Evolutionary conservation across 2,113 vertebrate genomes (phyloP).

Genomic region (Engraulis encrasicolus): DNA sequence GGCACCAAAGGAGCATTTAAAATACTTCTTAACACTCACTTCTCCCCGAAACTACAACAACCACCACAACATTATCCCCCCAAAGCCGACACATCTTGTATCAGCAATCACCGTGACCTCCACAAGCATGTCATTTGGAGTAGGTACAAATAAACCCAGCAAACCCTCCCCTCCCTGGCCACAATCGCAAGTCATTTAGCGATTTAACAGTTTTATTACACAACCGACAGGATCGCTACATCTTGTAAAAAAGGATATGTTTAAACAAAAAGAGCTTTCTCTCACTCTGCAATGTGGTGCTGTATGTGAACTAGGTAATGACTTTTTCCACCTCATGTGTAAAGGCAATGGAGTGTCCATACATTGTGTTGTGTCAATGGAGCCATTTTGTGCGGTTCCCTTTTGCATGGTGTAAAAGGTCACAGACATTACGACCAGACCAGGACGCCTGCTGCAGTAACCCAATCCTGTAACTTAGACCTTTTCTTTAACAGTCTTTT

Average conservation of each 20-base stretch:
- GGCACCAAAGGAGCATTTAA: conserved; percentile 25
- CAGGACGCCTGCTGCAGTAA: background rate
- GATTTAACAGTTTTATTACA: background rate
- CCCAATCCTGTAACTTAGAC: background rate
- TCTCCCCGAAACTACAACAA: background rate
- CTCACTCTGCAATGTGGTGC: background rate
- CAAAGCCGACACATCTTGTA: background rate
- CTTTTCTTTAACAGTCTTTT: background rate
- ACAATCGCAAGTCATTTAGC: background rate
- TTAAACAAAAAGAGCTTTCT: background rate
- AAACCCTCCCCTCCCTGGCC: background rate
- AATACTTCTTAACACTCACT: conserved; percentile 20
- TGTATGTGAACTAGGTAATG: background rate
- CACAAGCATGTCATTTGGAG: background rate
- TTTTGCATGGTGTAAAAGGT: conserved; percentile 19
- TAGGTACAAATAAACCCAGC: background rate
- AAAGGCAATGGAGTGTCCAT: background rate
- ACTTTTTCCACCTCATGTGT: background rate
- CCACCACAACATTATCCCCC: background rate
- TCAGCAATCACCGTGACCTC: background rate
- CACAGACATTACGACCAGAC: background rate
- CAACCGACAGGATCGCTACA: background rate
- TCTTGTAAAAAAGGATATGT: background rate
- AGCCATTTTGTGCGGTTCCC: conserved; percentile 25
- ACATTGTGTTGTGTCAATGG: background rate